Base-by-base conservation (phyloP, 92 coral and sea anemone species). In the Anthopleura xanthogrammica region DNA sequence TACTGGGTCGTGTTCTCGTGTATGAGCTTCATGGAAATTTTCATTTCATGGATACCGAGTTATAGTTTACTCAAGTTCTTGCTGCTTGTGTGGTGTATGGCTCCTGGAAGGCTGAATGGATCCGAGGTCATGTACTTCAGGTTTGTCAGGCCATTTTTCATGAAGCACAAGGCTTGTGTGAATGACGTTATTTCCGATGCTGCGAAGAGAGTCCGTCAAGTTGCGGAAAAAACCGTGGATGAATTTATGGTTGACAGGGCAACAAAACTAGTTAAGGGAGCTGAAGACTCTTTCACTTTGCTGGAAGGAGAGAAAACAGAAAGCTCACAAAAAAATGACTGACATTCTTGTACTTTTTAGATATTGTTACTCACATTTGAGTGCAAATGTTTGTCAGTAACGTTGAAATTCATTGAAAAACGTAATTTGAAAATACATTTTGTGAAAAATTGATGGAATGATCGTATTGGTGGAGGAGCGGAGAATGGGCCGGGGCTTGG, bases 71-170 rank as follows among this genome's bases (percentile, higher is more conserved):
- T 97, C 57, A 97, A 97, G 87, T 94, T 97, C 75, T 68, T 93
- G 41, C 73, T 97, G 20, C 90, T 97, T 20, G 84, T 87, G 24
- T 97, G 99, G 99, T 97, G 98, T 83, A 97, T 97, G 99, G 88
- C 91, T 55, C 99, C 99, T 13, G 90, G 92, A 16, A 82, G 91
- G 20, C 85, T 89, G 54, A 97, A 89, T 52, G 99, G 99, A 23
- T 92, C 98, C 0, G 81, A 79, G 7, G 87, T 90, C 52, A 90
- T 94, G 81, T 97, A 94, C 82, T 82, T 80, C 77, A 58, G 87
- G 55, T 72, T 97, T 29, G 90, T 97, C 20, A 83, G 98, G 24
- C 99, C 99, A 2, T 83, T 97, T 66, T 95, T 94, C 57, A 89
- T 94, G 90, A 83, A 91, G 82, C 97, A 97, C 87, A 95, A 88